Evolutionary conservation across 53 echinoderm and acorn worm genomes (phyloP).

Genomic region (Antedon mediterranea): DNA sequence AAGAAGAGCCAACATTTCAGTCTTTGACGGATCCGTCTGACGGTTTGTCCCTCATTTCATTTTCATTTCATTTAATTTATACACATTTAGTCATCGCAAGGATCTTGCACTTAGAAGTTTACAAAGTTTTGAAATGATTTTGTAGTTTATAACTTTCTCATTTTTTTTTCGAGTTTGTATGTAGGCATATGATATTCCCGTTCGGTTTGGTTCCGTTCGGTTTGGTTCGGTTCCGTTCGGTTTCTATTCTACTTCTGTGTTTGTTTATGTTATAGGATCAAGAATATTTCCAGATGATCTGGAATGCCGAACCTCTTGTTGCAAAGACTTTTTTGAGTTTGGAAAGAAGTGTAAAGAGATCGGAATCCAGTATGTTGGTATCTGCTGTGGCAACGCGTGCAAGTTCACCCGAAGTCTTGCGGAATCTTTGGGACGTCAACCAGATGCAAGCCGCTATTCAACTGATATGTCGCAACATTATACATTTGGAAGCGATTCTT

Average conservation of each 20-base stretch:
- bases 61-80: too few relatives aligned
- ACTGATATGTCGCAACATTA: background rate
- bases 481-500: background rate
- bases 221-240: too few relatives aligned
- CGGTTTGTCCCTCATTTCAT: background rate
- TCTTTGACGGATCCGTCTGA: slow-evolving; percentile 21
- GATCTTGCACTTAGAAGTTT: too few relatives aligned
- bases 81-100: too few relatives aligned
- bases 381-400: background rate
- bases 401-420: background rate
- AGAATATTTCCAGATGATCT: background rate
- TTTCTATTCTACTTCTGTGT: too few relatives aligned
- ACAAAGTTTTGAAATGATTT: too few relatives aligned
- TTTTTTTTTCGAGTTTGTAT: too few relatives aligned
- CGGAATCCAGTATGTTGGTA: background rate
- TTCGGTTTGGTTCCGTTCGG: too few relatives aligned
- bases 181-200: too few relatives aligned
- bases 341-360: background rate
- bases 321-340: background rate
- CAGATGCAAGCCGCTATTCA: background rate
- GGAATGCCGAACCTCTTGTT: background rate
- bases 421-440: background rate
- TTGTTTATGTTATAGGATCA: background rate
- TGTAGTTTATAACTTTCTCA: too few relatives aligned
- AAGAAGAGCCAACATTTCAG: slow-evolving; percentile 28